Conservation (phyloP, 1,140 invertebrate genomes). For the Nymphalis io region DNA sequence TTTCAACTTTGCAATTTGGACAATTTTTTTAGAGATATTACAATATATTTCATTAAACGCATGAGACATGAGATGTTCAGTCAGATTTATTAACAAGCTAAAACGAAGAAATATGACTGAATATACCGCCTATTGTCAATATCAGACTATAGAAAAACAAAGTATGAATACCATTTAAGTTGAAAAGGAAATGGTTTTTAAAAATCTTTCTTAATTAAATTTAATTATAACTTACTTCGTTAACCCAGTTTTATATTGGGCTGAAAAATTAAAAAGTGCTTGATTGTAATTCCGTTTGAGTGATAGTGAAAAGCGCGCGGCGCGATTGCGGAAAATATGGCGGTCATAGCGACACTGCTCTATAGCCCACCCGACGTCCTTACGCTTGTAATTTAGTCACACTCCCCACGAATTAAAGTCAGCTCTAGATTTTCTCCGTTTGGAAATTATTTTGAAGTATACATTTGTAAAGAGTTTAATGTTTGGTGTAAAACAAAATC, state of each 20-base stretch:
- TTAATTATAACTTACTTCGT: neutral
- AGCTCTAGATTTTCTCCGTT: neutral
- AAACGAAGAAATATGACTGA: no score
- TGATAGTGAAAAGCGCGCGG: slow-evolving; percentile 32
- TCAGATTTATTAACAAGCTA: no score
- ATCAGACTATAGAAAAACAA: no score
- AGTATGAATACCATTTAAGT: no score
- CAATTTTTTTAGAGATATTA: no score
- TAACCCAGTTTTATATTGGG: slow-evolving; percentile 12
- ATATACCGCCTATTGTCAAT: no score
- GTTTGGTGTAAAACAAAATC: neutral
- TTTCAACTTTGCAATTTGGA: no score
- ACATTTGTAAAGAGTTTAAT: neutral
- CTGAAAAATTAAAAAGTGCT: slow-evolving; percentile 14
- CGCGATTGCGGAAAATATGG: slow-evolving; percentile 31
- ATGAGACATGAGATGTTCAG: no score
- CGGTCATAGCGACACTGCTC: slow-evolving; percentile 29
- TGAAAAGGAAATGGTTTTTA: no score
- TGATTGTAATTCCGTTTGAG: slow-evolving; percentile 24
- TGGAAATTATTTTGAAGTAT: neutral
- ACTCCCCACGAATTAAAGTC: slow-evolving; percentile 1
- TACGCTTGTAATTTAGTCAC: slow-evolving; percentile 44
- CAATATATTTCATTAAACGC: no score
- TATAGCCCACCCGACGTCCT: slow-evolving; percentile 23
- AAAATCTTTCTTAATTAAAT: no score